Evolutionary conservation across 2,888 invertebrate genomes (phyloP).

Genomic region (Nymphalis c-album): DNA sequence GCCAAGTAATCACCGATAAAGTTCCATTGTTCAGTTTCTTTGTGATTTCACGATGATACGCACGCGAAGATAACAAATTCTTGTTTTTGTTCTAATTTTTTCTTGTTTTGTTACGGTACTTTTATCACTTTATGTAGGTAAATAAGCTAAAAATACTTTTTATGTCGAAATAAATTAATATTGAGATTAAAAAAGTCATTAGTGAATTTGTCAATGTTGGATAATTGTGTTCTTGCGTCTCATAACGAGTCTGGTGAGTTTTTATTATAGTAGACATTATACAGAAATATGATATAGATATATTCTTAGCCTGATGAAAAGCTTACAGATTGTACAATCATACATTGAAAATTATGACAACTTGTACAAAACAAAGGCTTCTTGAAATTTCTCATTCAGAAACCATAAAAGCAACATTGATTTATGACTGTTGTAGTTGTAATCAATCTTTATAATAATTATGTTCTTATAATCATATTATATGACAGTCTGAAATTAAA

Average conservation of each 20-base stretch:
- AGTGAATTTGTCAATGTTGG: conserved; percentile 61
- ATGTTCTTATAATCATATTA: not conserved
- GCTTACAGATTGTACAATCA: too few relatives aligned
- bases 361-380: not conserved
- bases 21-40: conserved; percentile 68
- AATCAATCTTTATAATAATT: not conserved
- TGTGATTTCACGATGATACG: conserved; percentile 68
- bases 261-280: conserved; percentile 1
- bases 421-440: not conserved
- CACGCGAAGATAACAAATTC: conserved; percentile 61
- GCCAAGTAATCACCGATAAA: conserved; percentile 61
- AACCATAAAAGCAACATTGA: conserved; percentile 5
- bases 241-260: conserved; percentile 43
- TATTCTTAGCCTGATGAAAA: too few relatives aligned
- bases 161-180: conserved; percentile 1
- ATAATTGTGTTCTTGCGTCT: conserved; percentile 69
- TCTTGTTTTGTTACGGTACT: conserved; percentile 52
- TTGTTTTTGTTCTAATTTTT: conserved; percentile 65
- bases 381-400: not conserved
- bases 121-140: conserved; percentile 34
- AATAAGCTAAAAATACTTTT: conserved; percentile 7
- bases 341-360: too few relatives aligned
- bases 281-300: not conserved
- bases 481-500: not conserved
- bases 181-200: conserved; percentile 7